A percentile compares a stretch with the other conserved stretches of the same genome.
phyloP scores from a whole-genome alignment of 2,888 invertebrate species.

The Chrysolina americana region DNA sequence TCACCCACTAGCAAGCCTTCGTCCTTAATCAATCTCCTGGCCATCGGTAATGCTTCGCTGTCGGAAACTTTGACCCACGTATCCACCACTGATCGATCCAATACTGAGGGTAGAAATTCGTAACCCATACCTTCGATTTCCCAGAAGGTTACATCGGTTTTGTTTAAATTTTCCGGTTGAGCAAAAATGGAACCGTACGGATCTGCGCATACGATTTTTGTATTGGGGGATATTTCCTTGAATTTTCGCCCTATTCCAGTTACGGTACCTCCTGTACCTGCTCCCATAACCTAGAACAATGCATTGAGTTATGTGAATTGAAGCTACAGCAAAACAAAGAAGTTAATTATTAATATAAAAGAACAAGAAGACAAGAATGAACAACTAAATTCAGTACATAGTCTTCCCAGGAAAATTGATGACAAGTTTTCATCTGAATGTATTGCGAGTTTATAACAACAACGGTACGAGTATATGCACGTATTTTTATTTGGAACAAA shows the following conservation, averaged over 20 bases:
- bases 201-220: constrained; percentile 89
- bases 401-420: no score
- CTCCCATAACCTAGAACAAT: constrained; percentile 75
- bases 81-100: constrained; percentile 86
- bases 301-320: no score
- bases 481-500: no score
- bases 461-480: no score
- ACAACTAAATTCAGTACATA: no score
- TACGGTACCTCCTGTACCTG: constrained; percentile 97
- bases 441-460: no score
- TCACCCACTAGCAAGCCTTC: constrained; percentile 94
- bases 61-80: constrained; percentile 93
- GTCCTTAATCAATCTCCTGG: constrained; percentile 89
- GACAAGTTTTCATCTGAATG: no score
- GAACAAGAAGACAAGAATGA: no score
- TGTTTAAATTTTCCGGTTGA: constrained; percentile 82
- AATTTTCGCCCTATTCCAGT: constrained; percentile 94
- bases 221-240: constrained; percentile 87
- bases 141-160: constrained; percentile 81
- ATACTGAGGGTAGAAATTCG: constrained; percentile 94
- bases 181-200: constrained; percentile 95
- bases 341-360: no score
- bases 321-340: no score
- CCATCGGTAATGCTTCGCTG: constrained; percentile 83
- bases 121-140: constrained; percentile 95